Conservation (phyloP, 2,888 invertebrate species). For the Notodonta dromedarius region DNA sequence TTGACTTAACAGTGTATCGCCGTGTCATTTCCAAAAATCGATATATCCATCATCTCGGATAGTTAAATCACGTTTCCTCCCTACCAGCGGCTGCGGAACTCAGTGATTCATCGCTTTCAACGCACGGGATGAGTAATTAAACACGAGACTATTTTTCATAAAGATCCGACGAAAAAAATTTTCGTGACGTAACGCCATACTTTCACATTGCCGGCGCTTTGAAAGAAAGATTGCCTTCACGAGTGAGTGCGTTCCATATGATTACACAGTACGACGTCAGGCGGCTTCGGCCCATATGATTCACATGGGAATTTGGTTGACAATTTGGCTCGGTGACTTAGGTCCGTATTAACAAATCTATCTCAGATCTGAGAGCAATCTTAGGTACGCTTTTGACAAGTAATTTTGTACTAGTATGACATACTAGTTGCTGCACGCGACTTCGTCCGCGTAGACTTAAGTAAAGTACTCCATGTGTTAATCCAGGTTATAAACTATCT, state of each 20-base stretch:
- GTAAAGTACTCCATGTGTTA: too few relatives aligned
- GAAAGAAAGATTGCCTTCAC: constrained; percentile 61
- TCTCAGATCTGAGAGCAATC: too few relatives aligned
- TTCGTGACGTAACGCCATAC: constrained; percentile 45
- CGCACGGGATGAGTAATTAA: constrained; percentile 32
- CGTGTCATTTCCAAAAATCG: constrained; percentile 3
- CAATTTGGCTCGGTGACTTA: neutral
- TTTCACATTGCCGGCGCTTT: constrained; percentile 52
- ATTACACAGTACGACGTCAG: constrained; percentile 64
- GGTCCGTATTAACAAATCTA: too few relatives aligned
- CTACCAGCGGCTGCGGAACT: neutral
- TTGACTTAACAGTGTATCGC: neutral
- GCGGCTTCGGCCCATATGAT: constrained; percentile 50
- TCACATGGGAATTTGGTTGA: constrained; percentile 58
- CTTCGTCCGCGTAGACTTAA: too few relatives aligned
- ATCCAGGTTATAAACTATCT: too few relatives aligned
- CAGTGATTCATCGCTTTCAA: constrained; percentile 33
- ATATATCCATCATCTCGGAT: constrained; percentile 5
- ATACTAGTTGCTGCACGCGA: too few relatives aligned
- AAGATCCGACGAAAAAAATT: constrained; percentile 39
- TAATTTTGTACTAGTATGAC: too few relatives aligned
- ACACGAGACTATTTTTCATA: constrained; percentile 41
- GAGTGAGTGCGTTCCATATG: constrained; percentile 61
- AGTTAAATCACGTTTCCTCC: constrained; percentile 8
- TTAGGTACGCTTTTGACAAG: too few relatives aligned